These are phyloP conservation scores for Leptopilina clavipes DNA, from an alignment of 1,140 invertebrate species.

Conservation along the genomic window DNA sequence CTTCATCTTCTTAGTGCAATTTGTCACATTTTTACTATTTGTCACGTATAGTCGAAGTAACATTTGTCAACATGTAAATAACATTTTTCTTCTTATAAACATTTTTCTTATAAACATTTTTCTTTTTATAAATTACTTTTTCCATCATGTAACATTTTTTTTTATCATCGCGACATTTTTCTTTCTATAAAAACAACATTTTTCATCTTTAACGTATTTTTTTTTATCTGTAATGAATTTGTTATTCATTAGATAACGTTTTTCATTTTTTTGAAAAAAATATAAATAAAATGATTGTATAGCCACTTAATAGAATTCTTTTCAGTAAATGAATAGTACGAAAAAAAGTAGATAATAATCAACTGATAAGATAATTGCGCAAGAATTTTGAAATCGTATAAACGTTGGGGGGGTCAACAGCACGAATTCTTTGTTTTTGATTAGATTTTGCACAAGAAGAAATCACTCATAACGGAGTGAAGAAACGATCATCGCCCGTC, in stretches of 20 bases:
- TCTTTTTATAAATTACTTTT: not conserved
- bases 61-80: not conserved
- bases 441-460: not conserved
- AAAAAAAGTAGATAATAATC: not conserved
- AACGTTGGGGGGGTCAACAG: not conserved
- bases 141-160: too few relatives aligned
- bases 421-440: conserved; percentile 12
- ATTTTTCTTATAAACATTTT: not conserved
- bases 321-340: not conserved
- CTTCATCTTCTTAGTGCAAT: too few relatives aligned
- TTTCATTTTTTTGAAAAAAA: not conserved
- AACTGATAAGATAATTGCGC: not conserved
- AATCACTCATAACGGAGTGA: not conserved
- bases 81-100: not conserved
- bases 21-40: too few relatives aligned
- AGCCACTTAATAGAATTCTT: not conserved
- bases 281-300: not conserved
- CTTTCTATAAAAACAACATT: not conserved
- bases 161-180: not conserved
- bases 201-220: not conserved
- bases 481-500: not conserved
- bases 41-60: too few relatives aligned
- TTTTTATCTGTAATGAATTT: too few relatives aligned
- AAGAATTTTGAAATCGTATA: not conserved
- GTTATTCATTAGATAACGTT: not conserved